Evolutionary conservation across 92 coral and sea anemone genomes (phyloP).

Genomic region (Galaxea fascicularis): DNA sequence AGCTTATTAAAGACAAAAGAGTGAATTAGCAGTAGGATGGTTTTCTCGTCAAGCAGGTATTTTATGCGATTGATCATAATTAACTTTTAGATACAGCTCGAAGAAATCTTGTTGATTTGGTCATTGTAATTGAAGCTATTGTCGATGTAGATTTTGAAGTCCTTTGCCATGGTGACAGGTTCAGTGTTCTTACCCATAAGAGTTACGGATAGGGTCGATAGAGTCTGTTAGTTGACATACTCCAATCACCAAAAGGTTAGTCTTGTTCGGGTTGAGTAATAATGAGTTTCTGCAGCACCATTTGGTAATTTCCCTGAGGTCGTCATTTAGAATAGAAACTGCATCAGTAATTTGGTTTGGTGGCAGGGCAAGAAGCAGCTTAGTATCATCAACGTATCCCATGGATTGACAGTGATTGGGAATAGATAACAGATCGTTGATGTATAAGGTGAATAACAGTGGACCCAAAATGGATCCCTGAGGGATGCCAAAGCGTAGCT

Average conservation of each 20-base stretch:
- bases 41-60: slow-evolving; percentile 21
- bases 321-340: too few relatives aligned
- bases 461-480: slow-evolving; percentile 3
- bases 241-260: neutral
- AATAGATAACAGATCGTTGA: neutral
- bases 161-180: neutral
- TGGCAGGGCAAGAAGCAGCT: too few relatives aligned
- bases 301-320: too few relatives aligned
- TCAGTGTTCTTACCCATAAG: neutral
- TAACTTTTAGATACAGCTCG: slow-evolving; percentile 20
- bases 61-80: slow-evolving; percentile 15
- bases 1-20: slow-evolving; percentile 9
- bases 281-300: slow-evolving; percentile 1
- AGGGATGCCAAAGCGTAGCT: slow-evolving; percentile 2
- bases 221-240: neutral
- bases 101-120: neutral
- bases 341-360: too few relatives aligned
- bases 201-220: neutral
- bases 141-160: neutral
- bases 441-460: neutral
- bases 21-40: slow-evolving; percentile 17
- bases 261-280: slow-evolving; percentile 1
- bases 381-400: slow-evolving; percentile 1
- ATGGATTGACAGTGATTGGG: neutral
- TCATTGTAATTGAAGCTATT: neutral